A percentile compares a stretch with the other conserved stretches of the same genome.
Evolutionary conservation across 1,140 invertebrate species (phyloP).

Genomic region (Drosophila biarmipes): DNA sequence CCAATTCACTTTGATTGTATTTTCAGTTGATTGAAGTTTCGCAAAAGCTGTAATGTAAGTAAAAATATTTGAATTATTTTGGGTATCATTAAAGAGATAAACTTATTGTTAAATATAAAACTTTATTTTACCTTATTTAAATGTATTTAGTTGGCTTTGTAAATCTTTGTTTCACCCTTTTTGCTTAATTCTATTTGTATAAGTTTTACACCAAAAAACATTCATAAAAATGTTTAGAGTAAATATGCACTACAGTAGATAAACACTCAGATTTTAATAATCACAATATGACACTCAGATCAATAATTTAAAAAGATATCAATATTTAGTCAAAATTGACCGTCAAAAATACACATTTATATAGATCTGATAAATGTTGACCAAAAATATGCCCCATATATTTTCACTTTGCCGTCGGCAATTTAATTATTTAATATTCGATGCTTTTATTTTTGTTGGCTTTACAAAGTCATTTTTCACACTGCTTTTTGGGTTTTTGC

Average conservation of each 20-base stretch:
- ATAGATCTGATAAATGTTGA: conserved; percentile 28
- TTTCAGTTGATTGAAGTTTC: conserved; percentile 15
- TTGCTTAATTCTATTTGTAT: conserved; percentile 1
- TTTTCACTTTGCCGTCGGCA: conserved; percentile 56
- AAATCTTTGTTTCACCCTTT: background rate
- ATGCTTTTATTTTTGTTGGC: conserved; percentile 19
- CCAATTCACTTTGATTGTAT: conserved; percentile 23
- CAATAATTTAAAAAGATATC: background rate
- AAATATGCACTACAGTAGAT: conserved; percentile 34
- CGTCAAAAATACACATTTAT: conserved; percentile 45
- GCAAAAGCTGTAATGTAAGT: conserved; percentile 8
- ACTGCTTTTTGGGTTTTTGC: conserved; percentile 5
- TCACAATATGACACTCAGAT: conserved; percentile 2
- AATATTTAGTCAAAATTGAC: conserved; percentile 33
- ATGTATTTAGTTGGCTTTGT: background rate
- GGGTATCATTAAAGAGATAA: too few relatives aligned
- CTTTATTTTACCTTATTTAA: conserved; percentile 8
- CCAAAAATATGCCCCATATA: conserved; percentile 12
- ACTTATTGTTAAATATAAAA: background rate
- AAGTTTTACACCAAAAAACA: conserved; percentile 26
- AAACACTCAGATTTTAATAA: conserved; percentile 34
- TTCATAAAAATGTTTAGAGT: conserved; percentile 27
- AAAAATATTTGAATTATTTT: background rate
- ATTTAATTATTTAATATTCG: conserved; percentile 4
- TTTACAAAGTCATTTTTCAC: conserved; percentile 8